Evolutionary conservation across 2,113 vertebrate genomes (phyloP), one percentile per base, ranked within the genome.

Genomic region (Eretmodus cyanostictus): DNA sequence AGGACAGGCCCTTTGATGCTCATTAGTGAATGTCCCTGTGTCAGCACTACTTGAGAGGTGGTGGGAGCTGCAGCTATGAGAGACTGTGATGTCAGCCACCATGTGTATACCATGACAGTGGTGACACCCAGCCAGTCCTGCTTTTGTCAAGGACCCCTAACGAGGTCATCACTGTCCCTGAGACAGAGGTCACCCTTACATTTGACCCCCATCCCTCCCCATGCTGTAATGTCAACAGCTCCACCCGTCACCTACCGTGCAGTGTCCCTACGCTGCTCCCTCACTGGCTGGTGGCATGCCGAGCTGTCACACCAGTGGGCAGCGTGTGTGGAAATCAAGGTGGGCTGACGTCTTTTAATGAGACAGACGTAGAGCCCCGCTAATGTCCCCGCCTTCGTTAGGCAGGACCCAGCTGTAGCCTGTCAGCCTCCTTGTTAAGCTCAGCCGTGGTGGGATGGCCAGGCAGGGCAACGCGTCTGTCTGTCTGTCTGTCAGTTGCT

Each of bases 271-370:
- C 85, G n/a, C 94, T 92, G 95, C 93, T 95, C 94, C 94, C 93
- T 19, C 96, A 96, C 97, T 97, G 97, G 96, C 96, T 96, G 97
- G 97, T 97, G 97, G 96, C 87, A 94, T 95, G 96, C 96, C 92
- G 96, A 97, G 97, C 98, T 99, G 98, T 99, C 98, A 98, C 95
- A 96, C 97, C 95, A 97, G 96, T 97, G 96, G 96, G 93, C 89
- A 92, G 88, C 93, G 93, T 96, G 96, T 96, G 96, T 96, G 95
- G 90, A 97, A 97, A 98, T 98, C 97, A 98, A 98, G 97, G 97
- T 98, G 97, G 97, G 97, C 97, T 98, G 97, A 98, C 97, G 98
- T 97, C 98, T 97, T 98, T 97, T 99, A 99, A 99, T 99, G 98
- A 99, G 98, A 98, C 98, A 97, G 98, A 98, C 97, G 97, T 96